These are phyloP conservation scores for Liposcelis brunnea DNA, from an alignment of 2,888 invertebrate genomes.

Conservation along the genomic window DNA sequence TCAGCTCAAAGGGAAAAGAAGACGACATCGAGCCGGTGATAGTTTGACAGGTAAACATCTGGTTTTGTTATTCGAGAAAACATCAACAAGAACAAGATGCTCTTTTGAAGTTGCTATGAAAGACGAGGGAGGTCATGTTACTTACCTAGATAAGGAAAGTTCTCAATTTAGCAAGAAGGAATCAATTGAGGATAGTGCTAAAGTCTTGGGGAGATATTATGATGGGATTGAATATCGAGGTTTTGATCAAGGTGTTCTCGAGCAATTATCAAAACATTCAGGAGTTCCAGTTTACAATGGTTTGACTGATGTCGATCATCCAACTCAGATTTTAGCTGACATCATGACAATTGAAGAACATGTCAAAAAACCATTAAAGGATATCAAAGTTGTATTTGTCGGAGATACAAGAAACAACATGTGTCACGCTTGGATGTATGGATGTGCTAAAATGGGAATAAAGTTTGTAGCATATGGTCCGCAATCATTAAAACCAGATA, in stretches of 20 bases:
- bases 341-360: constrained; percentile 6
- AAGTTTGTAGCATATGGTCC: not conserved
- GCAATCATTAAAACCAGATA: not conserved
- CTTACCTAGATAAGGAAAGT: too few species aligned
- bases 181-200: too few species aligned
- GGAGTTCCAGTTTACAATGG: constrained; percentile 9
- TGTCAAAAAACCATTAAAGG: not conserved
- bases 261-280: not conserved
- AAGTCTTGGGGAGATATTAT: too few species aligned
- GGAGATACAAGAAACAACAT: constrained; percentile 8
- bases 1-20: too few species aligned
- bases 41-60: too few species aligned
- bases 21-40: too few species aligned
- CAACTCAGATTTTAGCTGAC: constrained; percentile 7
- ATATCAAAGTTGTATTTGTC: constrained; percentile 2
- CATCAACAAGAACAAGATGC: too few species aligned
- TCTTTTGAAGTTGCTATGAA: too few species aligned
- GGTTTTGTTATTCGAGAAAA: too few species aligned
- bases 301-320: constrained; percentile 3
- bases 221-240: too few species aligned
- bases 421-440: not conserved
- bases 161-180: too few species aligned
- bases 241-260: not conserved
- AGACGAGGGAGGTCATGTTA: too few species aligned
- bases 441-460: not conserved